Conservation (phyloP, 2,113 vertebrate genomes). For the Lampris incognitus region DNA sequence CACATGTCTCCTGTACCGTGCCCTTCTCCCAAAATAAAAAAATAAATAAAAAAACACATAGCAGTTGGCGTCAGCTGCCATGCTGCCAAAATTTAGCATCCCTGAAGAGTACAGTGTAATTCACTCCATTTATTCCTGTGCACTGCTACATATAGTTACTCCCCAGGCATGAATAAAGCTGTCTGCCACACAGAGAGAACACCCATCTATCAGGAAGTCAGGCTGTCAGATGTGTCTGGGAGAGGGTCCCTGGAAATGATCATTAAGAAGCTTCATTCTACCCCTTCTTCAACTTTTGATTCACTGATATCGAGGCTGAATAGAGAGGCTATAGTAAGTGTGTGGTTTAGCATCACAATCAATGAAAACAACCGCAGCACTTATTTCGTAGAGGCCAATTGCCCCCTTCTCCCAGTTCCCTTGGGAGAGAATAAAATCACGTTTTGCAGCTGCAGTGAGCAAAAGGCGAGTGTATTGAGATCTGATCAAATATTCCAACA, state of each 20-base stretch:
- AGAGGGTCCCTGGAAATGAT: slow-evolving; percentile 67
- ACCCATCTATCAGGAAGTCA: slow-evolving; percentile 69
- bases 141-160: slow-evolving; percentile 50
- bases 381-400: slow-evolving; percentile 37
- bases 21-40: slow-evolving; percentile 37
- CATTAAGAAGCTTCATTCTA: slow-evolving; percentile 67
- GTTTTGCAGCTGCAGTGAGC: slow-evolving; percentile 56
- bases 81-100: slow-evolving; percentile 48
- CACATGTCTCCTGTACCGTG: slow-evolving; percentile 7
- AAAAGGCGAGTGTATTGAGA: slow-evolving; percentile 53
- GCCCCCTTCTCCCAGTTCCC: not conserved
- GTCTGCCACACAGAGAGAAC: slow-evolving; percentile 54
- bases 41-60: slow-evolving; percentile 39
- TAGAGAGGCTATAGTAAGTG: slow-evolving; percentile 63
- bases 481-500: slow-evolving; percentile 67
- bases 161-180: slow-evolving; percentile 45
- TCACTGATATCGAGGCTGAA: slow-evolving; percentile 51
- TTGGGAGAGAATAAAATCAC: slow-evolving; percentile 29
- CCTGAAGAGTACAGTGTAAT: slow-evolving; percentile 52
- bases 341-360: slow-evolving; percentile 72
- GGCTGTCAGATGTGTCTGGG: slow-evolving; percentile 65
- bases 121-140: slow-evolving; percentile 62
- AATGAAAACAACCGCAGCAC: slow-evolving; percentile 61
- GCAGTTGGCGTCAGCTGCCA: slow-evolving; percentile 49
- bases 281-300: slow-evolving; percentile 67